Evolutionary conservation across 2,888 invertebrate genomes (phyloP).

Genomic region (Torymus tubicola): DNA sequence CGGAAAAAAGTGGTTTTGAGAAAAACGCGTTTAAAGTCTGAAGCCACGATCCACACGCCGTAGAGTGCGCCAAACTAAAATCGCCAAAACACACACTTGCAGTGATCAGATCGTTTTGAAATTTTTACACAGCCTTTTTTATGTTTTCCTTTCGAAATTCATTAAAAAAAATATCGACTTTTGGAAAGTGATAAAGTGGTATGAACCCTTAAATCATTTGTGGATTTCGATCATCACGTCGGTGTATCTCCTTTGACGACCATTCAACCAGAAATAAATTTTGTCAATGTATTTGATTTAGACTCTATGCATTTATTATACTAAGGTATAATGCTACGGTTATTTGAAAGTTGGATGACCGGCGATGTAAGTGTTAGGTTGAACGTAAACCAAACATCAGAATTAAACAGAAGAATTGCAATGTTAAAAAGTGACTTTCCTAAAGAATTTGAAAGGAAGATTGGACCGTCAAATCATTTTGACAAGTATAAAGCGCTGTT

Average conservation of each 20-base stretch:
- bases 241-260: not conserved
- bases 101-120: no score
- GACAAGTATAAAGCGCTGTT: slow-evolving; percentile 23
- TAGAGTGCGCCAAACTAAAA: no score
- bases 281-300: not conserved
- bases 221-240: slow-evolving; percentile 1
- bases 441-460: slow-evolving; percentile 20
- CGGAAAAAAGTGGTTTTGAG: no score
- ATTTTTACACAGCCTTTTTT: no score
- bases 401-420: slow-evolving; percentile 2
- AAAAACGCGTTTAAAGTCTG: no score
- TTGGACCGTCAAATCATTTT: not conserved
- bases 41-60: no score
- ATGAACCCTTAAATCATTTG: not conserved
- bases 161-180: no score
- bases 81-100: no score
- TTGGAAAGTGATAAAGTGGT: no score
- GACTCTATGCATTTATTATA: slow-evolving; percentile 27
- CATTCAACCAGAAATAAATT: not conserved
- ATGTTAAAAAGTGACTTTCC: not conserved
- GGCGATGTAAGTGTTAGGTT: not conserved
- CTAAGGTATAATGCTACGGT: slow-evolving; percentile 7
- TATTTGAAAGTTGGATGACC: slow-evolving; percentile 29
- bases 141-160: no score
- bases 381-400: slow-evolving; percentile 7